Percentiles rank a stretch among this genome's conserved stretches.
Evolutionary conservation across 1,140 invertebrate genomes (phyloP).

Genomic region (Ooceraea biroi): DNA sequence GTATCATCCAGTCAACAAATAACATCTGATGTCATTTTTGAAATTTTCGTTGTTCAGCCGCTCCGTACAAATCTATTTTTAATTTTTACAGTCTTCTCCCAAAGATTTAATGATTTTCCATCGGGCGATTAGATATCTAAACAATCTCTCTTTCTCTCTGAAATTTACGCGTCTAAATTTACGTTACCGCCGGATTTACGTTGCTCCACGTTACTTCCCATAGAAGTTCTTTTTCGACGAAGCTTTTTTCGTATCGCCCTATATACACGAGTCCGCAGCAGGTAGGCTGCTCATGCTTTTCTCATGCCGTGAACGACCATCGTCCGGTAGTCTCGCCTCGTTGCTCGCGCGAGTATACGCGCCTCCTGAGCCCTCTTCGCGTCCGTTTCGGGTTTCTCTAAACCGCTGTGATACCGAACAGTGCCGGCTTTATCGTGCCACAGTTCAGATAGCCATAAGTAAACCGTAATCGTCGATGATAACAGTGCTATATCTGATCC

Average conservation of each 20-base stretch:
- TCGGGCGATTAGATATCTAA: not conserved
- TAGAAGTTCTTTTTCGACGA: not conserved
- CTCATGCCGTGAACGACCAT: not conserved
- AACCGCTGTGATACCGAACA: not conserved
- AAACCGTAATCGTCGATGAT: constrained; percentile 12
- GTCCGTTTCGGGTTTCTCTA: not conserved
- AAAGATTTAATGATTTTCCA: not conserved
- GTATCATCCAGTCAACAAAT: not conserved
- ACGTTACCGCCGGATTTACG: not conserved
- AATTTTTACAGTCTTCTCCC: not conserved
- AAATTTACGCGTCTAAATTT: constrained; percentile 40
- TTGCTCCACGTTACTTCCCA: not conserved
- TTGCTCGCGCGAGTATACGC: constrained; percentile 29
- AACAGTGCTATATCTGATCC: constrained; percentile 41
- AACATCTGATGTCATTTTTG: constrained; percentile 1
- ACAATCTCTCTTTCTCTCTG: too few relatives aligned
- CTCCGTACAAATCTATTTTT: constrained; percentile 5
- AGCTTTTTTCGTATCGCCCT: constrained; percentile 28
- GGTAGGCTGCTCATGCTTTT: constrained; percentile 38
- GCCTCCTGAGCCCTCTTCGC: not conserved
- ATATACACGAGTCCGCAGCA: constrained; percentile 29
- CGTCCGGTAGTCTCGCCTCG: constrained; percentile 36
- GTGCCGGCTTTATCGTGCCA: constrained; percentile 32
- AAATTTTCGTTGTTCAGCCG: not conserved
- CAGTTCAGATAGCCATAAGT: constrained; percentile 24